Percentiles rank a stretch among this genome's conserved stretches.
These are phyloP conservation scores for Cantharis rustica DNA, from an alignment of 2,888 invertebrate species.

Conservation along the genomic window DNA sequence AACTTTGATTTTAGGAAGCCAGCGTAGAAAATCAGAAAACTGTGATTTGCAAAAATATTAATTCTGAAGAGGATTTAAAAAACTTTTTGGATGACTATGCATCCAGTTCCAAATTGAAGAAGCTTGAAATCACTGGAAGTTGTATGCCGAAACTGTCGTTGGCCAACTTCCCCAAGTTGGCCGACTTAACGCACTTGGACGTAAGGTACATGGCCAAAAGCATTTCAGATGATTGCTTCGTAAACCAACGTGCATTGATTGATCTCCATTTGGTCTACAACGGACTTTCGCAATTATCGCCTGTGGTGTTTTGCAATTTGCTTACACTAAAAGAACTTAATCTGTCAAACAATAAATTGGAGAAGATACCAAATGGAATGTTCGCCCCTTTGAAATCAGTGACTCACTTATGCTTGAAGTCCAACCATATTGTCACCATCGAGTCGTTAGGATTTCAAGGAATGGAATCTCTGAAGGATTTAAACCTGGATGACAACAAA, in stretches of 20 bases:
- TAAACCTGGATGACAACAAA: slow-evolving; percentile 44
- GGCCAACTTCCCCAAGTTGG: neutral
- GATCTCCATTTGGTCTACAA: slow-evolving; percentile 43
- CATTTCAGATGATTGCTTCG: neutral
- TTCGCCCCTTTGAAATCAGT: slow-evolving; percentile 51
- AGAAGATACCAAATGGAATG: slow-evolving; percentile 45
- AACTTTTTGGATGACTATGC: neutral
- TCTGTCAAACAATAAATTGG: slow-evolving; percentile 46
- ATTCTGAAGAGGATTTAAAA: neutral
- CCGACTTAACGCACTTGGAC: neutral
- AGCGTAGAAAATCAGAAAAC: neutral
- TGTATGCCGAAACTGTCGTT: neutral
- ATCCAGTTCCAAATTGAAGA: neutral
- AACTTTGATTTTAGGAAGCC: neutral
- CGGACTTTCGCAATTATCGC: slow-evolving; percentile 42
- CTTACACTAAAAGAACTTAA: slow-evolving; percentile 46
- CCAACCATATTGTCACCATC: slow-evolving; percentile 46
- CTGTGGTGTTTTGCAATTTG: slow-evolving; percentile 48
- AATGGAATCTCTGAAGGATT: slow-evolving; percentile 40
- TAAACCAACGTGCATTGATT: neutral
- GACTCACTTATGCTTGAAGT: slow-evolving; percentile 40
- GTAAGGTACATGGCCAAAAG: neutral
- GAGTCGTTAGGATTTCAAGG: slow-evolving; percentile 47
- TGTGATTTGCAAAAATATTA: neutral
- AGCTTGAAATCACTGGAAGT: neutral